These are phyloP conservation scores for Melanotaenia maccullochi DNA, from an alignment of 2,797 vertebrate species.

Conservation along the genomic window DNA sequence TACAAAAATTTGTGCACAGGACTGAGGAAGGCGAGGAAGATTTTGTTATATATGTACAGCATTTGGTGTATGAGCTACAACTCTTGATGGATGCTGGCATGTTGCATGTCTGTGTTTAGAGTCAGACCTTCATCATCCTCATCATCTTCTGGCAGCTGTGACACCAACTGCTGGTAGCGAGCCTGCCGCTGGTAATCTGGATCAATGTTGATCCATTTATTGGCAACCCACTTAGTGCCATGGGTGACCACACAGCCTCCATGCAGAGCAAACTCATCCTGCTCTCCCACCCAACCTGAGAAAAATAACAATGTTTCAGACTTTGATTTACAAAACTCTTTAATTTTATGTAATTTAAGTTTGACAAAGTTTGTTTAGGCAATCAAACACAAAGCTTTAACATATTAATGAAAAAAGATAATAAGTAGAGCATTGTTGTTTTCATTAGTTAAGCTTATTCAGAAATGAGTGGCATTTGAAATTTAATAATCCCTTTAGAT, in stretches of 20 bases:
- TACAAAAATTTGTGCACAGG: conserved; percentile 64
- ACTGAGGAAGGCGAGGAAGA: conserved; percentile 61
- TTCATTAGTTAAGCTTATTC: too few relatives aligned
- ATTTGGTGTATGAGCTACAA: conserved; percentile 77
- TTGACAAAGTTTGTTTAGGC: neutral
- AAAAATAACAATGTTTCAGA: conserved; percentile 3
- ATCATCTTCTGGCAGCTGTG: conserved; percentile 72
- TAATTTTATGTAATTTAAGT: neutral
- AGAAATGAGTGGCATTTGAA: neutral
- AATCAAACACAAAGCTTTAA: neutral
- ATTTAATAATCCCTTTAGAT: neutral
- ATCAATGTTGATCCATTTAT: conserved; percentile 99
- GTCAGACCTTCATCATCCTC: conserved; percentile 69
- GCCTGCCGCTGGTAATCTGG: conserved; percentile 93
- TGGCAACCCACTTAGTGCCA: conserved; percentile 97
- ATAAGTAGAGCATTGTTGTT: neutral
- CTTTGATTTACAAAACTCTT: neutral
- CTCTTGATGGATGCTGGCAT: conserved; percentile 78
- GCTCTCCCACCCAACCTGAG: conserved; percentile 97
- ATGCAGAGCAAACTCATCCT: conserved; percentile 96
- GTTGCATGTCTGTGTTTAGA: conserved; percentile 62
- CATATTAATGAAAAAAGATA: neutral
- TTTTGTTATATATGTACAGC: conserved; percentile 14
- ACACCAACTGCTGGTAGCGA: conserved; percentile 89
- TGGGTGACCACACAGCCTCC: conserved; percentile 95